Evolutionary conservation across 2,888 invertebrate genomes (phyloP).

Genomic region (Ophioninae sp.): DNA sequence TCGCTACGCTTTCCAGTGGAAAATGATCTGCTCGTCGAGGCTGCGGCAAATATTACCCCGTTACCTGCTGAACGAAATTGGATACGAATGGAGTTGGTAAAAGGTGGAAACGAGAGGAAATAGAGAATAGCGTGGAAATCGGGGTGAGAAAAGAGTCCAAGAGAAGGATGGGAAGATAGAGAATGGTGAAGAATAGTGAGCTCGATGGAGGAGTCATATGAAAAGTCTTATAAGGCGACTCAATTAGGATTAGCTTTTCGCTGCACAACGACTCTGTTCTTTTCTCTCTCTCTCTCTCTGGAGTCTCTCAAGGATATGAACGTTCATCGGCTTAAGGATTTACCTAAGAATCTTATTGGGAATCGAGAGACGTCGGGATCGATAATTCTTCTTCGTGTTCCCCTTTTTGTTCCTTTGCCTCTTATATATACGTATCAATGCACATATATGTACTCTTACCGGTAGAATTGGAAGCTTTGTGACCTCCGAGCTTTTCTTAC

Average conservation of each 20-base stretch:
- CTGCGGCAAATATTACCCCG: constrained; percentile 21
- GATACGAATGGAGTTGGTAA: constrained; percentile 38
- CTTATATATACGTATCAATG: constrained; percentile 3
- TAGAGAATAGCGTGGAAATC: not conserved
- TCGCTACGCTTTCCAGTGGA: constrained; percentile 16
- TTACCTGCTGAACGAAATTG: constrained; percentile 23
- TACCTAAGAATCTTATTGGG: constrained; percentile 75
- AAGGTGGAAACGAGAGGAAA: constrained; percentile 33
- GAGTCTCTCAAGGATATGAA: constrained; percentile 65
- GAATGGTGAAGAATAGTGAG: constrained; percentile 43
- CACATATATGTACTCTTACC: constrained; percentile 1
- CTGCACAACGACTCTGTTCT: constrained; percentile 66
- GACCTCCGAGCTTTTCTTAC: constrained; percentile 49
- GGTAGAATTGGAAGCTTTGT: constrained; percentile 44
- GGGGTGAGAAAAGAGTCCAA: not conserved
- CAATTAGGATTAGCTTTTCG: constrained; percentile 77
- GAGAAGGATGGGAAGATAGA: constrained; percentile 8
- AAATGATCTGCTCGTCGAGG: constrained; percentile 39
- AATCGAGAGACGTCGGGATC: constrained; percentile 52
- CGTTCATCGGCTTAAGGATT: constrained; percentile 76
- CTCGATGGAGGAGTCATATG: constrained; percentile 34
- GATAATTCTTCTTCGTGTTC: constrained; percentile 31
- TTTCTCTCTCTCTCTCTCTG: constrained; percentile 69
- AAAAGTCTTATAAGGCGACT: constrained; percentile 74
- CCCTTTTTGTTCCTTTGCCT: constrained; percentile 4